Evolutionary conservation across 1,140 invertebrate species (phyloP).

Genomic region (Trichogramma pretiosum): DNA sequence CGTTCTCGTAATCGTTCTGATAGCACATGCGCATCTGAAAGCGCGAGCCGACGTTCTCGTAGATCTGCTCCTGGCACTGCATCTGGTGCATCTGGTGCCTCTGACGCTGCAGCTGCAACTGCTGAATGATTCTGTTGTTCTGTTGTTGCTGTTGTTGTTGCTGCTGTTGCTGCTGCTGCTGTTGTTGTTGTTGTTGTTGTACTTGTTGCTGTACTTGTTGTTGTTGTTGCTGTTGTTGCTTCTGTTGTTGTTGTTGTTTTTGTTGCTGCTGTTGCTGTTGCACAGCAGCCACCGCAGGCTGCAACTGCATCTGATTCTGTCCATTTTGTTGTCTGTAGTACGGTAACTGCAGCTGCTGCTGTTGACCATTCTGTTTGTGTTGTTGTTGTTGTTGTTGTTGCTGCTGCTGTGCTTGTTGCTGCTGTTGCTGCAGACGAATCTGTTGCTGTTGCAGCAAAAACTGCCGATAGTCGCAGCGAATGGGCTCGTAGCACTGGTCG

Average conservation of each 20-base stretch:
- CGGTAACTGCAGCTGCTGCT: too few species aligned
- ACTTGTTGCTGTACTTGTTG: constrained; percentile 9
- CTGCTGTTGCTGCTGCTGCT: constrained; percentile 16
- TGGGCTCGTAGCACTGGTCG: constrained; percentile 7
- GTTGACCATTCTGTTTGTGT: too few species aligned
- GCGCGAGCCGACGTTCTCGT: constrained; percentile 41
- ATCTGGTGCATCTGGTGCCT: constrained; percentile 23
- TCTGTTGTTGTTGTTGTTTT: constrained; percentile 11
- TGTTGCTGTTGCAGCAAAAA: constrained; percentile 16
- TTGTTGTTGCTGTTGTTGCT: constrained; percentile 12
- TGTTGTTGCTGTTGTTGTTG: constrained; percentile 16
- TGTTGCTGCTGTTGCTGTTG: constrained; percentile 19
- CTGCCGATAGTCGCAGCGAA: constrained; percentile 11
- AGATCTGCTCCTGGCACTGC: constrained; percentile 36
- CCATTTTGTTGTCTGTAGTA: constrained; percentile 18
- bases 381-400: constrained; percentile 41
- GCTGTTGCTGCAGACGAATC: constrained; percentile 20
- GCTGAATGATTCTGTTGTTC: constrained; percentile 5
- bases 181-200: constrained; percentile 11
- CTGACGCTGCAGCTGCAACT: constrained; percentile 17
- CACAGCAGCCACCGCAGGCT: constrained; percentile 6
- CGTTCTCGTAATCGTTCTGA: constrained; percentile 44
- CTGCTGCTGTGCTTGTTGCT: too few species aligned
- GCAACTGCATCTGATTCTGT: constrained; percentile 13
- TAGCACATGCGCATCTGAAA: constrained; percentile 45